A percentile compares a stretch with the other conserved stretches of the same genome.
Evolutionary conservation across 1,140 invertebrate genomes (phyloP).

Genomic region (Bombus superbus): DNA sequence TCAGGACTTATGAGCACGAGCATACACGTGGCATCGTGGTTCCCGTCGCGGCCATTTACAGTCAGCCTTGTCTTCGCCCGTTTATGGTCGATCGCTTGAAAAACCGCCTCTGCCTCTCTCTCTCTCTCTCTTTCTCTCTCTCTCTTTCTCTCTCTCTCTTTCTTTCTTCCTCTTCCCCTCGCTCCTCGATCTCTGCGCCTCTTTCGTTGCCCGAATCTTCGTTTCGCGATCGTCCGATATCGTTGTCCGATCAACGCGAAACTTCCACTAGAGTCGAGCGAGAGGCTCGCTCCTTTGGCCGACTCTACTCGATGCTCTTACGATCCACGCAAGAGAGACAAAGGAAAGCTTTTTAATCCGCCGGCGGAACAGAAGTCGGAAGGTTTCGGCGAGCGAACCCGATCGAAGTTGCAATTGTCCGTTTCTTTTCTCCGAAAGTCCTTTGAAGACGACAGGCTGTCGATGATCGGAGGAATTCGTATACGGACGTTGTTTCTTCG

Average conservation of each 20-base stretch:
- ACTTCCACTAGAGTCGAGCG: neutral
- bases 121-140: constrained; percentile 43
- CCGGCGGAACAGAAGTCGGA: neutral
- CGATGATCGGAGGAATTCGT: neutral
- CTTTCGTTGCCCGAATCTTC: constrained; percentile 20
- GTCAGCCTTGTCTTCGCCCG: constrained; percentile 77
- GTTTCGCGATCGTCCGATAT: constrained; percentile 21
- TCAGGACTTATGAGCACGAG: constrained; percentile 67
- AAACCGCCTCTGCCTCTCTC: constrained; percentile 70
- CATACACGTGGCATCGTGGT: constrained; percentile 62
- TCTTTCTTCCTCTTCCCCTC: constrained; percentile 30
- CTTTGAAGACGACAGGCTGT: neutral
- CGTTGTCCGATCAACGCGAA: neutral
- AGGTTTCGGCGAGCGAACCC: neutral
- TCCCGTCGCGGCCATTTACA: constrained; percentile 75
- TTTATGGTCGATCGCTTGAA: constrained; percentile 78
- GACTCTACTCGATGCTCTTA: neutral
- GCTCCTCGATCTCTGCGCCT: neutral
- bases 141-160: constrained; percentile 26
- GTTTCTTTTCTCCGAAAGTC: too few species aligned
- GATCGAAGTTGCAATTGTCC: too few species aligned
- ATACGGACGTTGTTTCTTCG: neutral
- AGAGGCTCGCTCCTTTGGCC: neutral
- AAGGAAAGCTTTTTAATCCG: constrained; percentile 10
- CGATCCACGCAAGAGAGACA: neutral